Base-by-base conservation (phyloP, 2,797 vertebrate species). In the Phrynocephalus vlangalii region DNA sequence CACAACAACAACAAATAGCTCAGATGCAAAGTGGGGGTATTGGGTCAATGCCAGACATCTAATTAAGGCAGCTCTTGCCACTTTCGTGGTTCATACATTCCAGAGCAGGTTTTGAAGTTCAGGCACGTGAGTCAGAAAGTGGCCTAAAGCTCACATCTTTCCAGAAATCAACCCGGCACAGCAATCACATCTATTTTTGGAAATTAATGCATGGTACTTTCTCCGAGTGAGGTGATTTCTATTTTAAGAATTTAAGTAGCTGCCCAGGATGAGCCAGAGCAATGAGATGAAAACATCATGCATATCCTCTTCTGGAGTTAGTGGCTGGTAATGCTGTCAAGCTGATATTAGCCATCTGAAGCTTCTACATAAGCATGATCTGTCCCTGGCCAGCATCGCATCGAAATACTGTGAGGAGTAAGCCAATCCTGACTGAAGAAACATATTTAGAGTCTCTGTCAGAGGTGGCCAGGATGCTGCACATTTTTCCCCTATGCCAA, bases 291-390 rank as follows among this genome's bases (percentile, higher is more conserved):
- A 94, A 92, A 94, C 78, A 93, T 93, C 94, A 92, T 94, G 93
- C 94, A 91, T 94, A 85, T 96, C 94, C 96, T 93, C 94, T 93
- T 95, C 95, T 95, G 96, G 94, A 97, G 94, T 96, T 94, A 96
- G 95, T 87, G 87, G 91, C 88, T 1, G 87, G 91, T 95, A 96
- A 95, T 92, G 92, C 94, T 90, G 82, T 93, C 76, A 93, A 86
- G 86, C 91, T 91, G 88, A 89, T 87, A 94, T 95, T 93, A 93
- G 91, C 92, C 90, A 91, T 93, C 90, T 87, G 89, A 87, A 86
- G 44, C 71, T 91, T 93, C 76, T 67, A 90, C 91, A 82, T 89
- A 94, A 93, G 90, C 90, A 90, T 72, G 28, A 82, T 60, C 83
- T 56, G 18, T 5, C 24, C 60, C 79, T 78, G 82, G 88, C 88